Evolutionary conservation across 2,113 vertebrate genomes (phyloP), one percentile per base, ranked within the genome.

Genomic region (Thalassarche chlororhynchos): DNA sequence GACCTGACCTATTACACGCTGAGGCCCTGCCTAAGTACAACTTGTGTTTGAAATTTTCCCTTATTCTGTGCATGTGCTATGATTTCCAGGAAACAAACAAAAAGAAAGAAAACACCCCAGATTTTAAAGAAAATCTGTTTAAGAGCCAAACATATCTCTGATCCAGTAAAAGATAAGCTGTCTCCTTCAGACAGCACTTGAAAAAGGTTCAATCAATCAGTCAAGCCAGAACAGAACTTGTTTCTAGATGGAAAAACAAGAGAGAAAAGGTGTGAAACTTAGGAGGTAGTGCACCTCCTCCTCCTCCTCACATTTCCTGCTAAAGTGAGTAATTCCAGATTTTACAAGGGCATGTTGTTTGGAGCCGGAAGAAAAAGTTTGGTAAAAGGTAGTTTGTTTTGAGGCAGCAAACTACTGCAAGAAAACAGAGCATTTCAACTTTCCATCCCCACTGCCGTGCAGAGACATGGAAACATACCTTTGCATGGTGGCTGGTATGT

Each of bases 191-290:
- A 91, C 65, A 90, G n/a, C 51, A 90, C 74, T 69, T 96, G 90
- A 78, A 96, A 96, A 91, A 55, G 77, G 83, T 85, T 96, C 95
- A 92, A 61, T 94, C 91, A 90, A 86, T 81, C 87, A 82, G 86
- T 80, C 42, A 81, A 75, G 75, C 69, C 52, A 95, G 87, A 94
- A 96, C 25, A 94, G 81, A 96, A 84, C 64, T 95, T 89, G 40
- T 21, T 97, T 96, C 84, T 91, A 84, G 71, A 97, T 42, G 55
- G 61, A 94, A 95, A 93, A 95, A 89, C 76, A 95, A 94, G 86
- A 92, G 66, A 83, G 86, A 87, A 97, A 94, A 94, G 94, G 91
- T 96, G 94, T 80, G 87, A 97, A 94, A 94, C 57, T 79, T 38
- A 38, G 38, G 38, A 38, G 38, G 68, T 62, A 91, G 91, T 58